Evolutionary conservation across 2,888 invertebrate genomes (phyloP), one percentile per base, ranked within the genome.

Genomic region (Zonitis immaculata): DNA sequence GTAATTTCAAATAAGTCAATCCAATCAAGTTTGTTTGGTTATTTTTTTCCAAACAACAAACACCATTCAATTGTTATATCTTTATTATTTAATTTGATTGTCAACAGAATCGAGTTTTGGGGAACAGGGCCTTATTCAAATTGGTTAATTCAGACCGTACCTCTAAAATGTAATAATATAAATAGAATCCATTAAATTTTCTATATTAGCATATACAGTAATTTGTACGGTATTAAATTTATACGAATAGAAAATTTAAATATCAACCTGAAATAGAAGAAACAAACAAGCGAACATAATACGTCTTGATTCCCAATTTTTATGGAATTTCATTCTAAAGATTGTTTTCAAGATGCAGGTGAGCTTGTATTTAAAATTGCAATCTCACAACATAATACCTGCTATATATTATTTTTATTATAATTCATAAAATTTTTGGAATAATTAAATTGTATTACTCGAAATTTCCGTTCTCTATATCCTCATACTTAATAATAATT

Each of bases 171-270:
- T 67, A 69, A 70, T 70, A 71, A 70, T 69, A 68, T 65, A n/a
- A n/a, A n/a, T n/a, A 63, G 69, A 70, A 70, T 69, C 71, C 70
- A 71, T 72, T 73, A 70, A 68, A 67, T 71, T n/a, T 69, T 68
- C 67, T 67, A 68, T 67, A 71, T 72, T 72, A 70, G 71, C 72
- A 71, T 69, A 70, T 66, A 69, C 67, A 67, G 66, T 67, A 69
- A 70, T 68, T 70, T 67, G 62, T 63, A 59, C 54, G 62, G 67
- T 62, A 69, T 70, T 68, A 68, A 63, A 61, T 66, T 66, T 64
- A 64, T 63, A 56, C 56, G 57, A 48, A 61, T 62, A 66, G 3
- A 22, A 22, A 22, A 22, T 22, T 22, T 62, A 63, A 66, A 64
- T 65, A 66, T 45, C 16, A 42, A 20, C 52, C 30, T 46, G 30